Conservation (phyloP, 2,888 invertebrate species). For the Tricholauxania praeusta region DNA sequence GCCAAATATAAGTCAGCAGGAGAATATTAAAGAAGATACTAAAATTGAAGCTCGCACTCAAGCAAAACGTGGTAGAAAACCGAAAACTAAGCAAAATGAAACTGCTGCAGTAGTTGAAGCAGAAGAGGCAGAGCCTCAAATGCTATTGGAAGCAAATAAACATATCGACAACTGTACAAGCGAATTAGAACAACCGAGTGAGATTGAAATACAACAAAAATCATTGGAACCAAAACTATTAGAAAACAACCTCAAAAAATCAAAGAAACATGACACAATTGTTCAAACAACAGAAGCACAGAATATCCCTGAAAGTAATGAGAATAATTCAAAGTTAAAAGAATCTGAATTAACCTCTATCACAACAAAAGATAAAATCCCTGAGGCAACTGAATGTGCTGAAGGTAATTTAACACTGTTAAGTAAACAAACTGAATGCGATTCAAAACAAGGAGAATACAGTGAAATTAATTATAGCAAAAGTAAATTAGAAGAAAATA, state of each 20-base stretch:
- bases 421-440: constrained; percentile 5
- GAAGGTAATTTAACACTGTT: not conserved
- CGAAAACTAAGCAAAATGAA: constrained; percentile 30
- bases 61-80: constrained; percentile 42
- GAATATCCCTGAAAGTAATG: too few species aligned
- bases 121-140: constrained; percentile 27
- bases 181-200: too few species aligned
- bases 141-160: not conserved
- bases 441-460: too few species aligned
- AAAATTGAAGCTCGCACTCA: constrained; percentile 8
- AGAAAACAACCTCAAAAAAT: constrained; percentile 14
- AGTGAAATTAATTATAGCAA: not conserved
- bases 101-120: not conserved
- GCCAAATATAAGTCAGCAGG: constrained; percentile 17
- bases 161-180: too few species aligned
- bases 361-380: not conserved
- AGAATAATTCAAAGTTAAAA: too few species aligned
- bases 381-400: not conserved
- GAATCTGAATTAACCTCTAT: too few species aligned
- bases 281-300: not conserved
- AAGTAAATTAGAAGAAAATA: not conserved
- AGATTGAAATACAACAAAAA: too few species aligned
- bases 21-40: constrained; percentile 7
- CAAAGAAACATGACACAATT: constrained; percentile 2
- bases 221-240: too few species aligned